Evolutionary conservation across 1,140 invertebrate species (phyloP).

Genomic region (Plutomurus gul): DNA sequence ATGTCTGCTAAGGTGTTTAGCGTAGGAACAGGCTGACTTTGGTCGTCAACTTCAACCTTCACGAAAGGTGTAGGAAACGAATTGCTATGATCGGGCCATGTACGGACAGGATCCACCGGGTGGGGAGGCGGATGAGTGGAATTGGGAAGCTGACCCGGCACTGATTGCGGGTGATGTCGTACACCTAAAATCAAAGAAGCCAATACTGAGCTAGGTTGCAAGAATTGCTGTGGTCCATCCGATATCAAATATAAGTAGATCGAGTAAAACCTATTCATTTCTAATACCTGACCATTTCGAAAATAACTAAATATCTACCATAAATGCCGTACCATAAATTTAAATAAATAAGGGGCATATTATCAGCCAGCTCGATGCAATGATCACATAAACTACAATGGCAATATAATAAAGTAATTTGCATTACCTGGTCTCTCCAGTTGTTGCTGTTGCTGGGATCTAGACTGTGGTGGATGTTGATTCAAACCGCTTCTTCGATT

Average conservation of each 20-base stretch:
- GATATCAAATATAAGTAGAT: too few species aligned
- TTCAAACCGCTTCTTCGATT: background rate
- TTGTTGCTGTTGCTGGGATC: background rate
- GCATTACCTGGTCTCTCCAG: slow-evolving; percentile 28
- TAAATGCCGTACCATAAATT: too few species aligned
- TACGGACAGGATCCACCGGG: background rate
- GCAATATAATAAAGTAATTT: background rate
- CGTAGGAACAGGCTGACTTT: background rate
- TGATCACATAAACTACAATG: background rate
- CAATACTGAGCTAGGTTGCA: too few species aligned
- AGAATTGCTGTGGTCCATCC: too few species aligned
- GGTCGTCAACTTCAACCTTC: background rate
- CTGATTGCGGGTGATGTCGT: background rate
- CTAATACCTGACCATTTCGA: too few species aligned
- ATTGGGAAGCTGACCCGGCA: background rate
- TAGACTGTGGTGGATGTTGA: background rate
- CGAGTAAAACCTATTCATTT: too few species aligned
- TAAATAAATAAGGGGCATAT: too few species aligned
- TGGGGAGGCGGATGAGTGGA: background rate
- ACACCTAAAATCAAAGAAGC: background rate
- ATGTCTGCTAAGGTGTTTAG: background rate
- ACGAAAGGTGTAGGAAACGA: background rate
- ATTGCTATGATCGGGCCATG: background rate
- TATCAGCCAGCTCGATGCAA: too few species aligned
- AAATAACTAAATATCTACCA: too few species aligned